Evolutionary conservation across 2,113 vertebrate genomes (phyloP).

Genomic region (Desmodus rotundus): DNA sequence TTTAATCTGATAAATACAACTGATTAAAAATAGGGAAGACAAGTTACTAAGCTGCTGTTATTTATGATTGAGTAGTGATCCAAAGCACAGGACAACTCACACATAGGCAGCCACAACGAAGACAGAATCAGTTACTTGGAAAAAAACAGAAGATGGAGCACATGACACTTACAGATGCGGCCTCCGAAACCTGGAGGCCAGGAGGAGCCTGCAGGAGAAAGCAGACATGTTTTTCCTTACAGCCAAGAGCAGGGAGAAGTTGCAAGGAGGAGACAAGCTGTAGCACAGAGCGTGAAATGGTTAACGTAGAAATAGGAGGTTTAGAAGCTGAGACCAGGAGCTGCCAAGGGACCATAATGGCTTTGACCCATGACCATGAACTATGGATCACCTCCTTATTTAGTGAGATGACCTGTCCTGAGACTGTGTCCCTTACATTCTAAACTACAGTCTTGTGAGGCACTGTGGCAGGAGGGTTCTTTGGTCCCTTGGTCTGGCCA

Average conservation of each 20-base stretch:
- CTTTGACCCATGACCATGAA: background rate
- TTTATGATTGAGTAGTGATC: background rate
- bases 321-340: background rate
- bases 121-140: background rate
- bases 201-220: background rate
- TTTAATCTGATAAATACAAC: slow-evolving; percentile 9
- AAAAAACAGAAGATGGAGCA: background rate
- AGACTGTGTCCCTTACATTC: background rate
- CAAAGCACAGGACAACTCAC: background rate
- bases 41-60: background rate
- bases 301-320: background rate
- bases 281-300: background rate
- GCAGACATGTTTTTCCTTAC: background rate
- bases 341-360: background rate
- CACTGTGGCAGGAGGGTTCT: background rate
- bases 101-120: background rate
- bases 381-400: background rate
- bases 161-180: background rate
- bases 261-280: background rate
- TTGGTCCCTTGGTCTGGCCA: background rate
- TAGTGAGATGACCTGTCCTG: background rate
- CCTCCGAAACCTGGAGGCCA: background rate
- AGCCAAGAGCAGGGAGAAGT: background rate
- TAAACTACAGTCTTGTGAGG: background rate
- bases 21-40: slow-evolving; percentile 12